These are phyloP conservation scores for Hydriomena furcata DNA, from an alignment of 2,888 invertebrate species.

Conservation along the genomic window DNA sequence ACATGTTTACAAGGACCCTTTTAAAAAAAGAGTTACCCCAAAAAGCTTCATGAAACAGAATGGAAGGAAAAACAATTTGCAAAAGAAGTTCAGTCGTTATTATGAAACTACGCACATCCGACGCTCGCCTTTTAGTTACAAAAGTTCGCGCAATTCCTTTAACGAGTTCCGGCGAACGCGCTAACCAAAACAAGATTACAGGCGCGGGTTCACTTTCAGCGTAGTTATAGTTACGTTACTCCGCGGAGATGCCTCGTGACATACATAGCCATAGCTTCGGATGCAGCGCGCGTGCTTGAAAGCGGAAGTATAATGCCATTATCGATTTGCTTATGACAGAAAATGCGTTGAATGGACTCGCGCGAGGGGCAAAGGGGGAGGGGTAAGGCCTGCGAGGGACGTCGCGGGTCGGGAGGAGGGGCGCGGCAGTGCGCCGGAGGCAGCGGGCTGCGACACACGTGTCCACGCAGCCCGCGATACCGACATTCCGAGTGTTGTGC, in stretches of 20 bases:
- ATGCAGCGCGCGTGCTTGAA: conserved; percentile 75
- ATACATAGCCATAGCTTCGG: conserved; percentile 49
- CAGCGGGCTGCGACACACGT: conserved; percentile 71
- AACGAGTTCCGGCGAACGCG: conserved; percentile 30
- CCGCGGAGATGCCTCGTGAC: conserved; percentile 42
- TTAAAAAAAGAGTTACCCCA: conserved; percentile 1
- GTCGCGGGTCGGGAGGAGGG: conserved; percentile 38
- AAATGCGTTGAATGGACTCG: conserved; percentile 80
- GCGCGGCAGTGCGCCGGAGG: conserved; percentile 67
- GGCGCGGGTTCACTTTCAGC: conserved; percentile 11
- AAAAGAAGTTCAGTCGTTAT: conserved; percentile 30
- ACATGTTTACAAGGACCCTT: conserved; percentile 17
- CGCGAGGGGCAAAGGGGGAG: conserved; percentile 37
- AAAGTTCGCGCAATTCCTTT: conserved; percentile 33
- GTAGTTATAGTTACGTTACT: conserved; percentile 4
- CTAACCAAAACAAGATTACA: conserved; percentile 29
- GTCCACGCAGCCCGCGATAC: conserved; percentile 77
- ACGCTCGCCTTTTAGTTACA: conserved; percentile 29
- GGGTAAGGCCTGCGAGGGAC: conserved; percentile 36
- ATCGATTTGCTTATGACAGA: conserved; percentile 82
- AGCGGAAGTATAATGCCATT: conserved; percentile 82
- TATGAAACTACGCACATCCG: conserved; percentile 25
- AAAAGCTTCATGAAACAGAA: not conserved
- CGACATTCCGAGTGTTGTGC: conserved; percentile 78
- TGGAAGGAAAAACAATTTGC: conserved; percentile 17